These are phyloP conservation scores for Tauraco erythrolophus DNA, from an alignment of 2,113 vertebrate genomes.

Conservation along the genomic window DNA sequence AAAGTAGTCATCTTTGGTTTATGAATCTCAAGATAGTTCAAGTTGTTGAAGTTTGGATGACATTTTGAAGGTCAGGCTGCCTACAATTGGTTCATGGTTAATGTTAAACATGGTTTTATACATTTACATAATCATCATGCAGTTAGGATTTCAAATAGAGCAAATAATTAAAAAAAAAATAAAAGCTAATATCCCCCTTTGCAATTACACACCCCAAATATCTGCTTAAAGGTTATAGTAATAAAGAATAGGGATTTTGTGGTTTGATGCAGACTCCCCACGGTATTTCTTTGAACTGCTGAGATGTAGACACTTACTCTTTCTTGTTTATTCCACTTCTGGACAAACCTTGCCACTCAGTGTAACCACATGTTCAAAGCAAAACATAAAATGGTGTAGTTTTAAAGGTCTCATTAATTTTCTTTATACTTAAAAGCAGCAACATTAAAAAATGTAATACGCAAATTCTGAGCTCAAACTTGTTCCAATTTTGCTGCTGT, in stretches of 20 bases:
- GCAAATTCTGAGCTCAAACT: conserved; percentile 55
- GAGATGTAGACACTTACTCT: background rate
- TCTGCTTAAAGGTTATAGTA: conserved; percentile 42
- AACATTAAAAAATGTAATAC: conserved; percentile 67
- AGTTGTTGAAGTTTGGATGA: background rate
- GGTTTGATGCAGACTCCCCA: conserved; percentile 57
- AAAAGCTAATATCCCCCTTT: background rate
- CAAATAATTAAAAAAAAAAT: background rate
- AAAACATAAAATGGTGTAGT: conserved; percentile 68
- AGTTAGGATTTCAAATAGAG: background rate
- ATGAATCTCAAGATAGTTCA: background rate
- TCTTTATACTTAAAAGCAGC: conserved; percentile 68
- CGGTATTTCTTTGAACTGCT: conserved; percentile 76
- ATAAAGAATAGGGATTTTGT: conserved; percentile 38
- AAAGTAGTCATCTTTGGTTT: background rate
- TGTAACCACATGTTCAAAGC: conserved; percentile 62
- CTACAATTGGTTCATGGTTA: background rate
- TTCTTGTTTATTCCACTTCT: conserved; percentile 71
- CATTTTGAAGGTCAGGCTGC: background rate
- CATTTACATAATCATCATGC: conserved; percentile 5
- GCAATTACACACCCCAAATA: background rate
- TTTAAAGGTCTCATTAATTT: conserved; percentile 80
- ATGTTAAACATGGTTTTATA: background rate
- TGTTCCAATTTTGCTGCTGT: conserved; percentile 57
- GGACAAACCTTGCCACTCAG: conserved; percentile 42